phyloP scores from a whole-genome alignment of 1,140 invertebrate species.

The Asobara japonica region DNA sequence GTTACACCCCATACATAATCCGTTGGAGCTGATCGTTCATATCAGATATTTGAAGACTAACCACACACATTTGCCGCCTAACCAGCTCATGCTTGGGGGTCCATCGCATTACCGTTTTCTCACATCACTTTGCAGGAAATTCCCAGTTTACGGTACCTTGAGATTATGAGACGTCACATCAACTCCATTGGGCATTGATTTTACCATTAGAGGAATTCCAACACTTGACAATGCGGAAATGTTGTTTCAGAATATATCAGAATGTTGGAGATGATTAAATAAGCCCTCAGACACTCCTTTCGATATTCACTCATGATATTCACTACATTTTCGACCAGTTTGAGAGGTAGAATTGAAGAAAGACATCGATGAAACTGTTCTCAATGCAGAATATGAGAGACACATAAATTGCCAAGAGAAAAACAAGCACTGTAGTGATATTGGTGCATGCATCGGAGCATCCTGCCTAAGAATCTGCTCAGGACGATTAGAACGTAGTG shows the following conservation, averaged over 20 bases:
- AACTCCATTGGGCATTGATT: neutral
- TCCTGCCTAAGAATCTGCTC: constrained; percentile 2
- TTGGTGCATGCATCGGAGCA: neutral
- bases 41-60: neutral
- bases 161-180: neutral
- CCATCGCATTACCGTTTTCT: neutral
- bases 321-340: neutral
- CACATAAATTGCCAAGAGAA: neutral
- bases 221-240: constrained; percentile 3
- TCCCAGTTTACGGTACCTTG: neutral
- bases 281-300: neutral
- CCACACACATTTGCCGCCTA: neutral
- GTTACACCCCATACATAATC: neutral
- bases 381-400: neutral
- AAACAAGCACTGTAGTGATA: neutral
- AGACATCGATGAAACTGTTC: neutral
- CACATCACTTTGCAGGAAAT: neutral
- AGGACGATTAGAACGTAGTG: constrained; percentile 44
- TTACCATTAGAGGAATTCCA: neutral
- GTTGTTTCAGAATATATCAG: neutral
- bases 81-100: neutral
- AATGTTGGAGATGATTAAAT: neutral
- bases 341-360: neutral
- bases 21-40: neutral
- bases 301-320: neutral